phyloP scores from a whole-genome alignment of 1,140 invertebrate genomes.

The Hyles euphorbiae region DNA sequence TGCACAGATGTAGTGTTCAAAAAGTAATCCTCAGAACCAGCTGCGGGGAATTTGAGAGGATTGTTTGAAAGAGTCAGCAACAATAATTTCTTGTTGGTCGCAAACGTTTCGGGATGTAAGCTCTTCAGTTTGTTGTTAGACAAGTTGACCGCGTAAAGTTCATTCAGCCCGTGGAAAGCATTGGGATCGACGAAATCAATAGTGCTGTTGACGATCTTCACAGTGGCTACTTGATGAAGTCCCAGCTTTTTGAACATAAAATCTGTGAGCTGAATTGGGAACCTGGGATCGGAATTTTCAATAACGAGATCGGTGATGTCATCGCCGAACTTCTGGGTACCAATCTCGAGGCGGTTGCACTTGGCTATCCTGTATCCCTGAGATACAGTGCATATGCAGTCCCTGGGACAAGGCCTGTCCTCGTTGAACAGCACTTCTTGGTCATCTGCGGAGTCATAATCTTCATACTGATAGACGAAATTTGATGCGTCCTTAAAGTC shows the following conservation, averaged over 20 bases:
- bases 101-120: conserved; percentile 81
- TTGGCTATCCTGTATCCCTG: conserved; percentile 67
- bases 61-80: conserved; percentile 82
- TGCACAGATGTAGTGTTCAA: conserved; percentile 78
- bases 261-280: conserved; percentile 73
- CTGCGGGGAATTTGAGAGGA: conserved; percentile 75
- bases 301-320: conserved; percentile 78
- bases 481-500: conserved; percentile 47
- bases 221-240: conserved; percentile 75
- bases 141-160: conserved; percentile 81
- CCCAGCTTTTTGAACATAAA: conserved; percentile 77
- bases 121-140: conserved; percentile 79
- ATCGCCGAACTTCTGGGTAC: conserved; percentile 77
- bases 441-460: conserved; percentile 56
- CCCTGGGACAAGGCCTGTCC: conserved; percentile 70
- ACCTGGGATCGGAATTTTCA: conserved; percentile 74
- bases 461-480: conserved; percentile 55
- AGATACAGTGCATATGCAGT: conserved; percentile 69
- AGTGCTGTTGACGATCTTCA: conserved; percentile 77
- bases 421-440: conserved; percentile 70
- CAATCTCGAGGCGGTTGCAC: conserved; percentile 75
- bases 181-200: conserved; percentile 74
- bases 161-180: conserved; percentile 80
- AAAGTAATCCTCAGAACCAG: conserved; percentile 71
- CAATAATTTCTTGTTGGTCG: conserved; percentile 78